Percentiles rank a stretch among this genome's conserved stretches.
These are phyloP conservation scores for Tenualosa ilisha DNA, from an alignment of 2,797 vertebrate genomes.

Conservation along the genomic window DNA sequence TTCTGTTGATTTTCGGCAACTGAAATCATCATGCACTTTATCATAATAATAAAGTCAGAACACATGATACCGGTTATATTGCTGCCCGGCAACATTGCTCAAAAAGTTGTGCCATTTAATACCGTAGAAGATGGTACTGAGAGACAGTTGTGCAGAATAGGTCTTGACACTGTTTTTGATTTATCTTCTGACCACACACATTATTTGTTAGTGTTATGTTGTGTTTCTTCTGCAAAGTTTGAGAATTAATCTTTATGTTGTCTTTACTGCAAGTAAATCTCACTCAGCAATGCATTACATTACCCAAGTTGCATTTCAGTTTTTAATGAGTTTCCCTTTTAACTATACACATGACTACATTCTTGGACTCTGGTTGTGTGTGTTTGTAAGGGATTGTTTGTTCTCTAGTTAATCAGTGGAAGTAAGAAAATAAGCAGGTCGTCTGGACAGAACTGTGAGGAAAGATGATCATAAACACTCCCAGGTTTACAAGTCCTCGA, in stretches of 20 bases:
- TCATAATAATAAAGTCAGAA: no score
- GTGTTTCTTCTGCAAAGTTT: background rate
- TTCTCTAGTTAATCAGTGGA: slow-evolving; percentile 41
- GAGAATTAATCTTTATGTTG: background rate
- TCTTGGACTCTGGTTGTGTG: background rate
- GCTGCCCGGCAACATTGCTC: no score
- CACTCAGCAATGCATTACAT: background rate
- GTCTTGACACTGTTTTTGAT: background rate
- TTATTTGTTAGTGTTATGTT: background rate
- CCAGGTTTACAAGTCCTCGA: background rate
- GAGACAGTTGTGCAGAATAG: background rate
- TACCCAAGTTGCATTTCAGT: background rate
- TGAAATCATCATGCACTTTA: no score
- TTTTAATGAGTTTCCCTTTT: background rate
- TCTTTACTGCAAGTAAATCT: background rate
- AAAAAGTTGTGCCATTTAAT: background rate
- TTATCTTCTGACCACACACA: background rate
- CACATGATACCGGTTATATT: no score
- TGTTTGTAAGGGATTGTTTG: slow-evolving; percentile 27
- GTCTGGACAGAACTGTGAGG: background rate
- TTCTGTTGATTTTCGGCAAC: no score
- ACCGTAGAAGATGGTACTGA: background rate
- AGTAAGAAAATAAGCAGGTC: background rate
- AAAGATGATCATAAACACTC: slow-evolving; percentile 8
- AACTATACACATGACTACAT: background rate